Evolutionary conservation across 2,113 vertebrate genomes (phyloP).

Genomic region (Natator depressus): DNA sequence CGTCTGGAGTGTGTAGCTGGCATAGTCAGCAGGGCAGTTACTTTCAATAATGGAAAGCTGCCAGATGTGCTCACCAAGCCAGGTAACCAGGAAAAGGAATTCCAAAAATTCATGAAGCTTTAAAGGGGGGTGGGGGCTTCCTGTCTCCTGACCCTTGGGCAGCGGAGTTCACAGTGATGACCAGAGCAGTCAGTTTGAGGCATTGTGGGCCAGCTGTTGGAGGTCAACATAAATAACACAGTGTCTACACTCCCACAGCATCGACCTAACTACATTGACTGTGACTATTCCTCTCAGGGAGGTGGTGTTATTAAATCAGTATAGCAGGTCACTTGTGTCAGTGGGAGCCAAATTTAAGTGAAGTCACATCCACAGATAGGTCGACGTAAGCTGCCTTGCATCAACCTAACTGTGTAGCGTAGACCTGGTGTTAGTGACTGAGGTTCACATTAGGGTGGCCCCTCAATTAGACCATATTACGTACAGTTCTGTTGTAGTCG

Average conservation of each 20-base stretch:
- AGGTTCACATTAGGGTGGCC: not conserved
- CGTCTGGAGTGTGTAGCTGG: too few relatives aligned
- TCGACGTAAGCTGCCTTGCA: not conserved
- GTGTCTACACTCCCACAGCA: too few relatives aligned
- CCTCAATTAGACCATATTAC: not conserved
- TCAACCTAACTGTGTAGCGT: not conserved
- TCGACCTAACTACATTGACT: not conserved
- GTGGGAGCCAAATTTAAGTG: not conserved
- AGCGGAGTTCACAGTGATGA: not conserved
- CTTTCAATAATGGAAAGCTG: not conserved
- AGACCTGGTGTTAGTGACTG: not conserved
- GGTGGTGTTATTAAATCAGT: not conserved
- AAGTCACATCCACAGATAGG: not conserved
- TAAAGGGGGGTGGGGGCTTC: not conserved
- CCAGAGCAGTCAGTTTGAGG: not conserved
- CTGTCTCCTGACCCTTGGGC: not conserved
- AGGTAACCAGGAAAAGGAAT: not conserved
- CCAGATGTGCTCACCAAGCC: not conserved
- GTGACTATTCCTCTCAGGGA: not conserved
- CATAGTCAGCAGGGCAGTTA: not conserved
- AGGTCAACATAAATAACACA: too few relatives aligned
- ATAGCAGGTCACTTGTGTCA: not conserved
- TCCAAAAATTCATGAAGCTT: not conserved
- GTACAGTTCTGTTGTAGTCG: not conserved
- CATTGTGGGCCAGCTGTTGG: too few relatives aligned